phyloP scores from a whole-genome alignment of 2,113 vertebrate species.

The Ophiodon elongatus region DNA sequence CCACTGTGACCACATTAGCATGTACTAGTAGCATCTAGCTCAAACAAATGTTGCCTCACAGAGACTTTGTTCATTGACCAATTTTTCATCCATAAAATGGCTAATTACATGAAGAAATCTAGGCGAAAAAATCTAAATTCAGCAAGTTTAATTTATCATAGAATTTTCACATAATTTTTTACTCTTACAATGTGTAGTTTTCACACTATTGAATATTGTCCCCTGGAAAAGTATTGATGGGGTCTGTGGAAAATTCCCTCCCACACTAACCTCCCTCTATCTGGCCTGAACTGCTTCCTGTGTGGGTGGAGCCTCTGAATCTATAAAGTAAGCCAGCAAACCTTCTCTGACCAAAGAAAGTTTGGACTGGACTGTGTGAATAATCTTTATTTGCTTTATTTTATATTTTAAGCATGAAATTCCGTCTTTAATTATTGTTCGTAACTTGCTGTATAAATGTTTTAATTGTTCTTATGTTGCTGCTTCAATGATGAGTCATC shows the following conservation, averaged over 20 bases:
- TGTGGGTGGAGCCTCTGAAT: slow-evolving; percentile 1
- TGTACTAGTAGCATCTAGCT: not conserved
- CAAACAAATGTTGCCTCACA: not conserved
- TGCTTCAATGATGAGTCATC: not conserved
- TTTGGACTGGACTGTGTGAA: not conserved
- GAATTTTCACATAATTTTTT: not conserved
- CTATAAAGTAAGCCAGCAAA: not conserved
- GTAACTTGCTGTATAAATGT: not conserved
- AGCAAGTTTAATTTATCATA: not conserved
- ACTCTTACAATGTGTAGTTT: not conserved
- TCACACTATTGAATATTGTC: not conserved
- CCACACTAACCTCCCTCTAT: not conserved
- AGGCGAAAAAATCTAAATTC: not conserved
- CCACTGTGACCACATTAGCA: not conserved
- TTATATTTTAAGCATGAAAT: not conserved
- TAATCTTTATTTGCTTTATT: not conserved
- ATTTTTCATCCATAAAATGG: not conserved
- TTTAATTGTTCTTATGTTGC: not conserved
- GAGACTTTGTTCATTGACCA: not conserved
- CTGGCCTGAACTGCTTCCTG: not conserved
- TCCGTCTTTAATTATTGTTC: not conserved
- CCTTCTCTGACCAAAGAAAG: not conserved
- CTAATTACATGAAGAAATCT: not conserved
- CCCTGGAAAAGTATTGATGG: not conserved
- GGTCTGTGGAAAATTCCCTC: not conserved